Conservation (phyloP, 2,888 invertebrate genomes). For the Caenorhabditis afra region DNA sequence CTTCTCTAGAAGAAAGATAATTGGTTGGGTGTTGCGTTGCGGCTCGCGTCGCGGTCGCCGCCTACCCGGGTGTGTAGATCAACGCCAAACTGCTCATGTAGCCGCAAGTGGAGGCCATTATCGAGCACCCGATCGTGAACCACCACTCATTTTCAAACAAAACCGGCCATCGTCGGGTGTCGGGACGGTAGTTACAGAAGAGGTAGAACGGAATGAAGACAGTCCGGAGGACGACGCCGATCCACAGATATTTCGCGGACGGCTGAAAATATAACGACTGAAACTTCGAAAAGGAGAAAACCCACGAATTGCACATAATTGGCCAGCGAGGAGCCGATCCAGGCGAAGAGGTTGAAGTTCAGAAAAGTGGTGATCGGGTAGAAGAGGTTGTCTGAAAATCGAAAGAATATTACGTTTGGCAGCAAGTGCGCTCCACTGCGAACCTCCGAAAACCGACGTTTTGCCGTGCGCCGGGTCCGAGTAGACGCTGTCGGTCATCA, state of each 20-base stretch:
- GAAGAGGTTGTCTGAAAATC: slow-evolving; percentile 69
- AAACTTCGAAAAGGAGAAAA: slow-evolving; percentile 26
- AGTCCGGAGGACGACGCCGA: slow-evolving; percentile 86
- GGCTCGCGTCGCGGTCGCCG: no score
- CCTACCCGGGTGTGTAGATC: slow-evolving; percentile 89
- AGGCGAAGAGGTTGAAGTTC: slow-evolving; percentile 93
- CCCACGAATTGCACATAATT: slow-evolving; percentile 87
- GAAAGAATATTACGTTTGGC: neutral
- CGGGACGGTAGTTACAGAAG: slow-evolving; percentile 91
- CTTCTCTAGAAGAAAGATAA: slow-evolving; percentile 59
- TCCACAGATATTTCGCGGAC: slow-evolving; percentile 87
- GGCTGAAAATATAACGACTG: slow-evolving; percentile 84
- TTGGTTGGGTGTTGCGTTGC: neutral
- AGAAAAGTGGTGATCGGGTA: slow-evolving; percentile 90
- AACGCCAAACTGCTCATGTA: slow-evolving; percentile 93
- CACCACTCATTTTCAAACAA: slow-evolving; percentile 86
- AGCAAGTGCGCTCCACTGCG: neutral
- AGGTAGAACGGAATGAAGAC: slow-evolving; percentile 92
- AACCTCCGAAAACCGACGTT: slow-evolving; percentile 61
- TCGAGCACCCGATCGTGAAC: slow-evolving; percentile 81
- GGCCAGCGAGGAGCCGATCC: slow-evolving; percentile 92
- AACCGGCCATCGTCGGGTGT: slow-evolving; percentile 49
- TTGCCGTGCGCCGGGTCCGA: slow-evolving; percentile 29
- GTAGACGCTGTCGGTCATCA: slow-evolving; percentile 81
- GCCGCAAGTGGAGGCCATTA: slow-evolving; percentile 91